Conservation (phyloP, 1,140 invertebrate genomes). For the Drosophila sproati region DNA sequence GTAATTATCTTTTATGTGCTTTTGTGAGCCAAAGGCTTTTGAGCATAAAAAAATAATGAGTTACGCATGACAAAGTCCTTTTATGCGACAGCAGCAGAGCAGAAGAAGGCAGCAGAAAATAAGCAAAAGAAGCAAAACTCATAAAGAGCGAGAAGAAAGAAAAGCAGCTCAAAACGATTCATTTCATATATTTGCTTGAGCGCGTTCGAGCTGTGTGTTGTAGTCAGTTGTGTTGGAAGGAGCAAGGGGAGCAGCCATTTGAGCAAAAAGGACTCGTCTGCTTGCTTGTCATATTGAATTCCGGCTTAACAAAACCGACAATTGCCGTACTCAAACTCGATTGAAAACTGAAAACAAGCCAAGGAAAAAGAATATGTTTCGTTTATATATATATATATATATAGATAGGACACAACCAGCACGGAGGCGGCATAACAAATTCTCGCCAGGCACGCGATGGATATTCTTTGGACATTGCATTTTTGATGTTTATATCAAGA, state of each 20-base stretch:
- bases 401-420: conserved; percentile 48
- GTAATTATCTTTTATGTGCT: conserved; percentile 73
- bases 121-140: conserved; percentile 43
- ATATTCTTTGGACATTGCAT: conserved; percentile 58
- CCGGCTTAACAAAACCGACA: conserved; percentile 42
- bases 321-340: conserved; percentile 23
- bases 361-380: conserved; percentile 40
- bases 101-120: conserved; percentile 42
- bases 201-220: conserved; percentile 39
- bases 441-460: conserved; percentile 71
- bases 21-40: conserved; percentile 73
- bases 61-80: conserved; percentile 84
- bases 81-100: conserved; percentile 53
- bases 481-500: conserved; percentile 76
- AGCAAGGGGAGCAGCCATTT: not conserved
- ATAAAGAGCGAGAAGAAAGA: conserved; percentile 14
- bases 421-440: conserved; percentile 74
- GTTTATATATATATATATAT: conserved; percentile 48
- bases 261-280: not conserved
- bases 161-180: conserved; percentile 64
- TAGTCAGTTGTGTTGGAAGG: conserved; percentile 61
- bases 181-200: conserved; percentile 73
- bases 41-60: conserved; percentile 81
- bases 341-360: conserved; percentile 42
- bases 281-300: conserved; percentile 46